A percentile compares a stretch with the other conserved stretches of the same genome.
These are phyloP conservation scores for Wasmannia auropunctata DNA, from an alignment of 1,140 invertebrate species.

Conservation along the genomic window DNA sequence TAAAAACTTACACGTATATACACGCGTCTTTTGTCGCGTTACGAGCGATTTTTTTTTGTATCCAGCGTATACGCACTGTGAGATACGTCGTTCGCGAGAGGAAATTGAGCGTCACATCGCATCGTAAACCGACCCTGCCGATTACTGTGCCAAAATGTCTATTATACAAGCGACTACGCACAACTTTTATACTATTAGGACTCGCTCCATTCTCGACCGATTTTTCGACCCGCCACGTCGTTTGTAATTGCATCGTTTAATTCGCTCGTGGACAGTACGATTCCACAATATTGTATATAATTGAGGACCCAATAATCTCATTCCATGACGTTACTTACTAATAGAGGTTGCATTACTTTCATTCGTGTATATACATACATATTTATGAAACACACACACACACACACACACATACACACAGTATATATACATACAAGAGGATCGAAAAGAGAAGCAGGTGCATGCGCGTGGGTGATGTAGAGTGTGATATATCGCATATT, in stretches of 20 bases:
- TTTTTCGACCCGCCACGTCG: neutral
- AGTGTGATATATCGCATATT: constrained; percentile 23
- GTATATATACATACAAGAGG: constrained; percentile 8
- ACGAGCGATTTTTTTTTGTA: constrained; percentile 27
- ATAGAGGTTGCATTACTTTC: constrained; percentile 12
- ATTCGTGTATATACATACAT: constrained; percentile 32
- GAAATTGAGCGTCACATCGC: neutral
- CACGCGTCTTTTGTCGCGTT: neutral
- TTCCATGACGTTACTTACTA: constrained; percentile 33
- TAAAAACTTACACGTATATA: constrained; percentile 41
- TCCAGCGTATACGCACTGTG: neutral
- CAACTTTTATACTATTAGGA: constrained; percentile 28
- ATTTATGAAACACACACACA: constrained; percentile 54
- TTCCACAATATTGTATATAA: constrained; percentile 16
- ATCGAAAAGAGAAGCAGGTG: neutral
- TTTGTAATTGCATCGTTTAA: constrained; percentile 12
- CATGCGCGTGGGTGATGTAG: constrained; percentile 23
- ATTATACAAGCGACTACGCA: neutral
- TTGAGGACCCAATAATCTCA: constrained; percentile 12
- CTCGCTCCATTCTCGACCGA: neutral
- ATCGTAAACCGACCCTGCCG: constrained; percentile 13
- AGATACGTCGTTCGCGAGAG: neutral
- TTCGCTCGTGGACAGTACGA: neutral
- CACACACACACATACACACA: constrained; percentile 44
- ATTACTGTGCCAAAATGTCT: constrained; percentile 63